Percentiles rank a stretch among this genome's conserved stretches.
Evolutionary conservation across 2,888 invertebrate species (phyloP).

Genomic region (Eristalis intricaria): DNA sequence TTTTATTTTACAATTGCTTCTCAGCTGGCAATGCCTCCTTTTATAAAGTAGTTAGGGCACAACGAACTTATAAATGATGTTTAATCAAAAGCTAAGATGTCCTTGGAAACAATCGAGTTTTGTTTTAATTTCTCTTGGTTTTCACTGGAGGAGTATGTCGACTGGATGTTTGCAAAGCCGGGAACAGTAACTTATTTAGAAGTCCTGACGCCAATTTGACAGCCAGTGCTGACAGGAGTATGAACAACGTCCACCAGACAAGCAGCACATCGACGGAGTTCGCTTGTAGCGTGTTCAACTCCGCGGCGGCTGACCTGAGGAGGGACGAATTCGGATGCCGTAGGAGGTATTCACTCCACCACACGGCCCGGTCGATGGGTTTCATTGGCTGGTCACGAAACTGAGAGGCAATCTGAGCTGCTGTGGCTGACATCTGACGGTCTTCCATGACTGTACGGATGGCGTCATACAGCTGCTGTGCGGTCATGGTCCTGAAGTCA

Average conservation of each 20-base stretch:
- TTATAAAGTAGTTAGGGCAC: too few species aligned
- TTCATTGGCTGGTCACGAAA: not conserved
- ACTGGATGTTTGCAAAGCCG: not conserved
- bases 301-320: not conserved
- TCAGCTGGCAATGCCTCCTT: too few species aligned
- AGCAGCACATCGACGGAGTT: not conserved
- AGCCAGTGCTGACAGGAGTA: too few species aligned
- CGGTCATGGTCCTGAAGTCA: slow-evolving; percentile 65
- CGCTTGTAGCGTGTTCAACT: not conserved
- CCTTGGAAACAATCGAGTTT: too few species aligned
- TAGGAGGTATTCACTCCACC: not conserved
- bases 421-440: not conserved
- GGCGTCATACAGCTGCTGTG: not conserved
- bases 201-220: too few species aligned
- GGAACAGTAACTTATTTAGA: not conserved
- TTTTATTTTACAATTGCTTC: too few species aligned
- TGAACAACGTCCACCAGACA: too few species aligned
- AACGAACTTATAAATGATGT: too few species aligned
- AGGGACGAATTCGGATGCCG: not conserved
- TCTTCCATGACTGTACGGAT: not conserved
- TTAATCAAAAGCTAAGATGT: too few species aligned
- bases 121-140: not conserved
- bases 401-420: not conserved
- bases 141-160: not conserved
- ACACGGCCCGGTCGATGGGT: not conserved